Evolutionary conservation across 2,113 vertebrate species (phyloP), one percentile per base, ranked within the genome.

Genomic region (Chlamydotis undulata): DNA sequence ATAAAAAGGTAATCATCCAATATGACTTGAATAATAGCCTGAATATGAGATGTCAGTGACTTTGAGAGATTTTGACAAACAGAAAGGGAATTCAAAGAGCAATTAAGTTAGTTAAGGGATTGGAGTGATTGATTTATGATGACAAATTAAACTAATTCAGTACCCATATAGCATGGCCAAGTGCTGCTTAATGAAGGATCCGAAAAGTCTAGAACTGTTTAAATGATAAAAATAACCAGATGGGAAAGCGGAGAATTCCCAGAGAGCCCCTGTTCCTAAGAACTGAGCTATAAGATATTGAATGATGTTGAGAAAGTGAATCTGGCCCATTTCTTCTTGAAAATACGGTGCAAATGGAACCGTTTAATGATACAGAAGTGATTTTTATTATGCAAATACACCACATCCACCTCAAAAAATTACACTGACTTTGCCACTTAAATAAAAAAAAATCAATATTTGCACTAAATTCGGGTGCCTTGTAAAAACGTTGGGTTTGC

Each of bases 101-200:
- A 86, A 83, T 89, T 96, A 94, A 94, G 67, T 89, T 91, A 91
- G 89, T 85, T 94, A 93, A 76, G 84, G 52, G 37, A 83, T 89
- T 87, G 77, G 35, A 95, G 52, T 76, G 85, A 93, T 90, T 91
- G 96, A 97, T 97, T 97, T 96, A 97, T 94, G 96, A 92, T 89
- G 90, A 93, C 88, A 96, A 96, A 97, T 97, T 95, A 93, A 94
- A 93, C 87, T 95, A 93, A 94, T 97, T 96, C 87, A 82, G 61
- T 95, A 90, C 74, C 68, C 93, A 89, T 90, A 80, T 63, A 91
- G 90, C 91, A 90, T 96, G 92, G 76, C 93, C 93, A 94, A 94
- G 63, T 87, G 90, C 90, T 96, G 69, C 65, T 94, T 89, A 94
- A 90, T 80, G 93, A 95, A 86, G 91, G 84, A 91, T 95, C 75